Evolutionary conservation across 2,113 vertebrate genomes (phyloP), one percentile per base, ranked within the genome.

Genomic region (Zosterops pallidus): DNA sequence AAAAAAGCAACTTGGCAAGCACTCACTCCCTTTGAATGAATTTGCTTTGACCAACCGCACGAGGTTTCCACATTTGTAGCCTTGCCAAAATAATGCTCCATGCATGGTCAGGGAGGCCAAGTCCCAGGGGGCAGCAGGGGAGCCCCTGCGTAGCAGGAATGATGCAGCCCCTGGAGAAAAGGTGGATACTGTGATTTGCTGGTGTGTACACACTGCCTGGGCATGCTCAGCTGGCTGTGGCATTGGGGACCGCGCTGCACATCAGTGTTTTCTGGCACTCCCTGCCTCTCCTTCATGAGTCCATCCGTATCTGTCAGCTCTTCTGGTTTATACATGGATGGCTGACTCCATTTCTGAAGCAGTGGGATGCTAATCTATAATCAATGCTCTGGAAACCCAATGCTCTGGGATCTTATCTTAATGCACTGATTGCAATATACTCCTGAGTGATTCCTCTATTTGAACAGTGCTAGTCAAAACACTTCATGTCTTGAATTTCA

Each of bases 351-450:
- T 72, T 79, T 50, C 67, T 55, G 72, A n/a, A 65, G 76, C 59
- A 57, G 24, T 19, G 47, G 67, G 88, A 72, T 92, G 93, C 76
- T 91, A 57, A 94, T 94, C 94, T 81, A 74, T 86, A 94, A 92
- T 60, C 91, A 89, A 77, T 94, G 89, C 79, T 92, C 55, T 7
- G 5, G 80, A 86, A 96, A 92, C 26, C 68, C 50, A 56, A 2
- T 37, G 83, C 71, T 86, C 71, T 62, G 86, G 76, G 93, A 86
- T 86, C 80, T 90, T 76, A 76, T 86, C 93, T 91, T 77, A 80
- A 83, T 67, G 86, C 80, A 74, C 63, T 76, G 71, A 89, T 89
- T 80, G 93, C 86, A 57, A 67, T 17, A 59, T 8, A 50, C 69
- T 91, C 77, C 71, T 57, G 76, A 70, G 83, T 39, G 71, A 82